Percentiles rank a stretch among this genome's conserved stretches.
Evolutionary conservation across 1,140 invertebrate species (phyloP).

Genomic region (Drosophila kanapiae): DNA sequence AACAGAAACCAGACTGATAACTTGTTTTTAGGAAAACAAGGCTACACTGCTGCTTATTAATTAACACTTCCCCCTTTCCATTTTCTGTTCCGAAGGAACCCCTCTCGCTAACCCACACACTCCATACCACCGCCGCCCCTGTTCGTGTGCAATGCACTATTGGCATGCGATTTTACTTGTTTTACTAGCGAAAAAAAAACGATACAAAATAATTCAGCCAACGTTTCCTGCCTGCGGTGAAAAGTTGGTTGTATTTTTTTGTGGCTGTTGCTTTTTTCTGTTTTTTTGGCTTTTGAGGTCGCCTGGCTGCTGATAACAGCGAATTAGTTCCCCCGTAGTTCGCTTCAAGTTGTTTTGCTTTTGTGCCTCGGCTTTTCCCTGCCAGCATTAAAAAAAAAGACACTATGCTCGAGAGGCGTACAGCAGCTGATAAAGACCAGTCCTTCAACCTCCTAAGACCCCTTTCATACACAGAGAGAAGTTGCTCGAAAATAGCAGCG

Average conservation of each 20-base stretch:
- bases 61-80: constrained; percentile 27
- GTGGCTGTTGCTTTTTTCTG: constrained; percentile 29
- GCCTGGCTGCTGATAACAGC: constrained; percentile 62
- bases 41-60: constrained; percentile 15
- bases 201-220: constrained; percentile 41
- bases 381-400: constrained; percentile 42
- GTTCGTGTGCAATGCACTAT: constrained; percentile 66
- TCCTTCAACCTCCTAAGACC: constrained; percentile 18
- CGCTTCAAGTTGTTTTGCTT: constrained; percentile 29
- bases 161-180: constrained; percentile 82
- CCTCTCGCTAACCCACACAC: constrained; percentile 24
- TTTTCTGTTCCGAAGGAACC: neutral
- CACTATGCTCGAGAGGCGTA: constrained; percentile 16
- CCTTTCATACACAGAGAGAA: constrained; percentile 18
- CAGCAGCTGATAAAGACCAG: constrained; percentile 40
- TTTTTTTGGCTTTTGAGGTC: constrained; percentile 77
- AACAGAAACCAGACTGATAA: constrained; percentile 8
- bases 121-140: constrained; percentile 32
- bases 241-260: constrained; percentile 45
- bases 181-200: constrained; percentile 59
- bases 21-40: constrained; percentile 27
- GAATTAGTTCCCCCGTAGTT: constrained; percentile 39
- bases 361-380: constrained; percentile 20
- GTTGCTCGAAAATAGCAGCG: constrained; percentile 8
- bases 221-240: constrained; percentile 72